A percentile compares a stretch with the other conserved stretches of the same genome.
Evolutionary conservation across 2,888 invertebrate genomes (phyloP).

Genomic region (Abrostola triplasia): DNA sequence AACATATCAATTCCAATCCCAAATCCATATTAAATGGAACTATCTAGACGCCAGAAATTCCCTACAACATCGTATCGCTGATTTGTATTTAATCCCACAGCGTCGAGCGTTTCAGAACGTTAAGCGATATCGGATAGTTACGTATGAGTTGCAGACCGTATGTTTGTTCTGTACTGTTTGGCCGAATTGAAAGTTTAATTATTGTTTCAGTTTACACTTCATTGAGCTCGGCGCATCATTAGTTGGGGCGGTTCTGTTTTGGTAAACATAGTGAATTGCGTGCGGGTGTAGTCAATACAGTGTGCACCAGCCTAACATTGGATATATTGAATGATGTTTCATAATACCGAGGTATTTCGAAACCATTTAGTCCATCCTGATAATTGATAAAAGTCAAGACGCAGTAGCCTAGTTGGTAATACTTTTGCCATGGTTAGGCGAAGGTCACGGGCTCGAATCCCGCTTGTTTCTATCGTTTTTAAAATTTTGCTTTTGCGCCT

Average conservation of each 20-base stretch:
- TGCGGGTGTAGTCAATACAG: not conserved
- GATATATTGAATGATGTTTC: too few relatives aligned
- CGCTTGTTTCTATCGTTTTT: too few relatives aligned
- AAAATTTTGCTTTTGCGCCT: too few relatives aligned
- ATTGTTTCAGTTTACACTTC: conserved; percentile 62
- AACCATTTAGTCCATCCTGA: too few relatives aligned
- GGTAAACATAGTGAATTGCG: not conserved
- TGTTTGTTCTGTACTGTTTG: conserved; percentile 37
- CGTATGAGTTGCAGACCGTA: conserved; percentile 38
- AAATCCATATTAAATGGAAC: conserved; percentile 1
- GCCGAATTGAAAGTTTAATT: conserved; percentile 57
- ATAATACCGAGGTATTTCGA: too few relatives aligned
- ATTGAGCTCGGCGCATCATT: conserved; percentile 38
- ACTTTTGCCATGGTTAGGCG: too few relatives aligned
- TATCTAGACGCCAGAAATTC: conserved; percentile 24
- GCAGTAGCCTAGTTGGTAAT: too few relatives aligned
- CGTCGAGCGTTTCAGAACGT: conserved; percentile 41
- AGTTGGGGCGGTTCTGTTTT: conserved; percentile 27
- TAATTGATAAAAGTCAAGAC: too few relatives aligned
- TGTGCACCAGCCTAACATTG: too few relatives aligned
- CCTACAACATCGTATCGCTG: conserved; percentile 37
- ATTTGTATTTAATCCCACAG: conserved; percentile 56
- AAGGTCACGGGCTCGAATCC: too few relatives aligned
- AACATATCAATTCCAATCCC: not conserved
- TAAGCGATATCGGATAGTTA: conserved; percentile 51